Evolutionary conservation across 1,140 invertebrate species (phyloP).

Genomic region (Parasteatoda tepidariorum): DNA sequence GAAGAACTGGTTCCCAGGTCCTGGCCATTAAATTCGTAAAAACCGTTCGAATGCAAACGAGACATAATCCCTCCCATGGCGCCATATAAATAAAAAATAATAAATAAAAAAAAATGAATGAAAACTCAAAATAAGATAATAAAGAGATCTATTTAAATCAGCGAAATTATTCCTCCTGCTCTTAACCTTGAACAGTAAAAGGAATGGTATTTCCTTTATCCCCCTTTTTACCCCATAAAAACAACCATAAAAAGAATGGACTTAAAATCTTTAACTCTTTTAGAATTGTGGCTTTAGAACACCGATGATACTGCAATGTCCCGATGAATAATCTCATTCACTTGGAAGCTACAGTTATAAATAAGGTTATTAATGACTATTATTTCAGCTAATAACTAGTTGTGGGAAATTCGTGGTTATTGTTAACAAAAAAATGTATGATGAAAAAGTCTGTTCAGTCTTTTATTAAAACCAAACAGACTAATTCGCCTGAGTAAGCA

Average conservation of each 20-base stretch:
- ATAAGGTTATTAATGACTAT: no score
- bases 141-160: conserved; percentile 56
- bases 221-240: conserved; percentile 26
- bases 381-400: no score
- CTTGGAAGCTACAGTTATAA: no score
- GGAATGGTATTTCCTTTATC: conserved; percentile 13
- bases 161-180: conserved; percentile 23
- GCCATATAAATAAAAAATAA: conserved; percentile 42
- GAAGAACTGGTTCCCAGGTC: conserved; percentile 35
- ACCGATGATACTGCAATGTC: no score
- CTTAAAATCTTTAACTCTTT: no score
- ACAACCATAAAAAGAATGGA: conserved; percentile 30
- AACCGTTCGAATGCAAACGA: conserved; percentile 47
- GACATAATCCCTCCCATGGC: conserved; percentile 41
- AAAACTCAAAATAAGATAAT: conserved; percentile 9
- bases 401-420: no score
- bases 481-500: no score
- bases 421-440: no score
- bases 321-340: no score
- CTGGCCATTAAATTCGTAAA: conserved; percentile 27
- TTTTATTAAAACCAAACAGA: no score
- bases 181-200: conserved; percentile 22
- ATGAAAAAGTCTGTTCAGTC: no score
- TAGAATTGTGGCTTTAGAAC: background rate
- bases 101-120: conserved; percentile 28